These are phyloP conservation scores for Elachura formosa DNA, from an alignment of 2,113 vertebrate genomes.

Conservation along the genomic window DNA sequence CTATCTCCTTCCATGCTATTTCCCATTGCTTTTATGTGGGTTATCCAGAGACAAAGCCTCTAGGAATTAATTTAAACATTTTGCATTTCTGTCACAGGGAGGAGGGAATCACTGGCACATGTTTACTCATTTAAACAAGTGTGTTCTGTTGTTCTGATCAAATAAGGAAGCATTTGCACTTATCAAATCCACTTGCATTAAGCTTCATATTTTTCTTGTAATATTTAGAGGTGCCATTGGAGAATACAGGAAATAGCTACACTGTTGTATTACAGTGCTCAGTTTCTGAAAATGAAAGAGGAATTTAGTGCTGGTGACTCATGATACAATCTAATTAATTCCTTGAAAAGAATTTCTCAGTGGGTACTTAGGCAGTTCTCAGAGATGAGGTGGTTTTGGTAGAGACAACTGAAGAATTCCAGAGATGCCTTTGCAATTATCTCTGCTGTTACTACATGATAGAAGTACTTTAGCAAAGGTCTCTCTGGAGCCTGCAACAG, in stretches of 20 bases:
- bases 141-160: neutral
- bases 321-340: slow-evolving; percentile 37
- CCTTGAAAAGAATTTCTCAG: neutral
- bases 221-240: neutral
- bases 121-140: neutral
- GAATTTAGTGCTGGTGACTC: neutral
- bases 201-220: neutral
- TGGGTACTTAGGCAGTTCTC: neutral
- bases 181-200: neutral
- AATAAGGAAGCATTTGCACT: neutral
- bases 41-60: neutral
- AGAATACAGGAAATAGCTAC: neutral
- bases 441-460: neutral
- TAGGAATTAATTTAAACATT: neutral
- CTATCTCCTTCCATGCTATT: neutral
- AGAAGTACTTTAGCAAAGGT: neutral
- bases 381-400: neutral
- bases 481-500: neutral
- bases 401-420: neutral
- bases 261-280: neutral
- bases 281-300: neutral
- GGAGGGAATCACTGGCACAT: neutral
- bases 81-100: neutral
- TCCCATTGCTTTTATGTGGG: neutral
- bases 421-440: neutral